Conservation (phyloP, 1,140 invertebrate genomes). For the Homarus americanus region DNA sequence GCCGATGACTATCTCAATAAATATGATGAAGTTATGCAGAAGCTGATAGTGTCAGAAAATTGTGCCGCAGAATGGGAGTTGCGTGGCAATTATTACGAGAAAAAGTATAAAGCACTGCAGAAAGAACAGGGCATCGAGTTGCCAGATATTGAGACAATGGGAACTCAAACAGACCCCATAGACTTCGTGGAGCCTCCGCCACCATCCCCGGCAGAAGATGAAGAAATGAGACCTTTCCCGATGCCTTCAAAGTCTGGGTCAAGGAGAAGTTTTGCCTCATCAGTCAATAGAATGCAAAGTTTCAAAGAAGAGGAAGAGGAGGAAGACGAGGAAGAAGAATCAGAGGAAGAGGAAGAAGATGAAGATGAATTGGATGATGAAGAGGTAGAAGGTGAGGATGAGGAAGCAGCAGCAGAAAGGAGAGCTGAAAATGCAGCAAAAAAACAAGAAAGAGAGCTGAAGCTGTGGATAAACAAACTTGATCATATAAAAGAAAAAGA, state of each 20-base stretch:
- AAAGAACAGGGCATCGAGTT: conserved; percentile 72
- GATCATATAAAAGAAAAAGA: conserved; percentile 69
- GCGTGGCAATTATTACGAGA: conserved; percentile 71
- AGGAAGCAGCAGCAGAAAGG: conserved; percentile 53
- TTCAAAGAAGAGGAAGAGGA: conserved; percentile 71
- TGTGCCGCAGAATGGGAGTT: conserved; percentile 69
- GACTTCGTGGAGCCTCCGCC: conserved; percentile 47
- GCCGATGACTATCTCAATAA: conserved; percentile 89
- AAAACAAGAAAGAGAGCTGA: conserved; percentile 63
- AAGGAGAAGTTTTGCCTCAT: conserved; percentile 65
- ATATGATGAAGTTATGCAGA: conserved; percentile 85
- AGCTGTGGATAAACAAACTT: conserved; percentile 63
- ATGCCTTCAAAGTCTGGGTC: conserved; percentile 55
- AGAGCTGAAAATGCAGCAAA: conserved; percentile 41
- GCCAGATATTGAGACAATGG: conserved; percentile 70
- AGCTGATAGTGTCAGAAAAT: conserved; percentile 86
- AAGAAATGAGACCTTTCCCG: conserved; percentile 20
- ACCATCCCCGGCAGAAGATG: conserved; percentile 15
- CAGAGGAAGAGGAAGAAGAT: conserved; percentile 63
- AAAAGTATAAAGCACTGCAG: conserved; percentile 73
- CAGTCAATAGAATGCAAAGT: conserved; percentile 70
- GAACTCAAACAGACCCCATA: conserved; percentile 68
- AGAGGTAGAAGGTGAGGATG: conserved; percentile 41
- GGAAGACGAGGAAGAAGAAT: conserved; percentile 64
- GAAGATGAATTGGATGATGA: conserved; percentile 49